A percentile compares a stretch with the other conserved stretches of the same genome.
Conservation (phyloP, 2,797 vertebrate genomes). For the Natrix natrix region DNA sequence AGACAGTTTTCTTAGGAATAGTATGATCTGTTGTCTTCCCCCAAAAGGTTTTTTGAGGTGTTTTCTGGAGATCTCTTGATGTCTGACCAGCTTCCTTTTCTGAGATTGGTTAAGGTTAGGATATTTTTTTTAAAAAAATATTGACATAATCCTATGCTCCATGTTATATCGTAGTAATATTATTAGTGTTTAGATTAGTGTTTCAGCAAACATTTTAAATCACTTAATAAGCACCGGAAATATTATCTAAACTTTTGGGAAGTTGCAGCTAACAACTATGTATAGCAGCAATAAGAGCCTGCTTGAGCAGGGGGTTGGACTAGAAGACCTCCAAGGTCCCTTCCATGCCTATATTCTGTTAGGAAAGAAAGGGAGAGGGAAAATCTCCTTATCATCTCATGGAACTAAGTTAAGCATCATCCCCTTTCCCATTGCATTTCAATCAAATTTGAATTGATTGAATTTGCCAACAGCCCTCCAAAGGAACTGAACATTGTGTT, state of each 20-base stretch:
- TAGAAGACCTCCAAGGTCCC: background rate
- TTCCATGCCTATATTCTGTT: background rate
- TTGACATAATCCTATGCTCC: background rate
- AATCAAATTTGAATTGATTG: background rate
- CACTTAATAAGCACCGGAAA: background rate
- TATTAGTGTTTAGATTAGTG: background rate
- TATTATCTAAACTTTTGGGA: background rate
- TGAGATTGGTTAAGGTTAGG: background rate
- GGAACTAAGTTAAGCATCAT: background rate
- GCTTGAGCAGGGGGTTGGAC: background rate
- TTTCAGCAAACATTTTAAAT: background rate
- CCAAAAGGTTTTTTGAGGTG: background rate
- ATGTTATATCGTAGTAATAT: background rate
- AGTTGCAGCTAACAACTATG: background rate
- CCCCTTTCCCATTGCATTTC: background rate
- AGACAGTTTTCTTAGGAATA: background rate
- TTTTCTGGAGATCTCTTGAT: background rate
- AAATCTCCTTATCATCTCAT: background rate
- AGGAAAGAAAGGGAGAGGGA: background rate
- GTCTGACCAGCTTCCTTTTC: background rate
- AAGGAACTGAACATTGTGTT: background rate
- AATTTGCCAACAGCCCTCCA: background rate
- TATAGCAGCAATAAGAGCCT: background rate
- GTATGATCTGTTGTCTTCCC: background rate
- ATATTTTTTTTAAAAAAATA: background rate